A percentile compares a stretch with the other conserved stretches of the same genome.
These are phyloP conservation scores for Theocolax elegans DNA, from an alignment of 1,140 invertebrate genomes.

Conservation along the genomic window DNA sequence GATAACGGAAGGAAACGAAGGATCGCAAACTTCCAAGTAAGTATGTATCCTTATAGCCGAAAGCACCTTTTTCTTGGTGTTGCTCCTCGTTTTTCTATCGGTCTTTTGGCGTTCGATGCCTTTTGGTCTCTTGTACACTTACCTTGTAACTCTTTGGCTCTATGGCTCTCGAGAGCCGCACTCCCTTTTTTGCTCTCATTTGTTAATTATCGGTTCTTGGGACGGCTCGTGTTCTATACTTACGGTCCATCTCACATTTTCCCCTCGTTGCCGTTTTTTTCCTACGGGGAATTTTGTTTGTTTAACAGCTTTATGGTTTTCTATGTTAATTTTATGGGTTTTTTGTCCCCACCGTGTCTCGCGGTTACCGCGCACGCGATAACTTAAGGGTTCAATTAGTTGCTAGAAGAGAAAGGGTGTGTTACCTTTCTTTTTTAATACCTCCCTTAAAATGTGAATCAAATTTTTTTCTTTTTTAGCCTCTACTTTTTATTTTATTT, in stretches of 20 bases:
- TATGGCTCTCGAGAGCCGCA: slow-evolving; percentile 24
- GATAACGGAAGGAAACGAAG: slow-evolving; percentile 11
- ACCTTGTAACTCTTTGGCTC: slow-evolving; percentile 2
- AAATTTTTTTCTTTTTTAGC: neutral
- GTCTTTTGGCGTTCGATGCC: neutral
- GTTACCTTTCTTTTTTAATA: no score
- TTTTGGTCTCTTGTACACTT: neutral
- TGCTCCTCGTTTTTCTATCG: slow-evolving; percentile 10
- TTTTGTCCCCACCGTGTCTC: neutral
- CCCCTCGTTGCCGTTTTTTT: no score
- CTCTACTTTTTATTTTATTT: neutral
- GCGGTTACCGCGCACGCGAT: neutral
- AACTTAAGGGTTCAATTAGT: slow-evolving; percentile 12
- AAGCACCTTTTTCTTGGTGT: slow-evolving; percentile 41
- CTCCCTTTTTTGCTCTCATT: slow-evolving; percentile 42
- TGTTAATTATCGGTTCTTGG: slow-evolving; percentile 28
- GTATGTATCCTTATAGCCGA: slow-evolving; percentile 25
- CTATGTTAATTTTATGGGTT: slow-evolving; percentile 34
- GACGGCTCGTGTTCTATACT: neutral
- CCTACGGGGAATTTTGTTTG: slow-evolving; percentile 22
- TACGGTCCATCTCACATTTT: no score
- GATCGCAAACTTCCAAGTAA: slow-evolving; percentile 40
- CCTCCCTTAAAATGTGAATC: neutral
- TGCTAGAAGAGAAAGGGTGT: neutral
- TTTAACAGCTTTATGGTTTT: slow-evolving; percentile 3